Base-by-base conservation (phyloP, 2,113 vertebrate genomes). In the Copsychus sechellarum region DNA sequence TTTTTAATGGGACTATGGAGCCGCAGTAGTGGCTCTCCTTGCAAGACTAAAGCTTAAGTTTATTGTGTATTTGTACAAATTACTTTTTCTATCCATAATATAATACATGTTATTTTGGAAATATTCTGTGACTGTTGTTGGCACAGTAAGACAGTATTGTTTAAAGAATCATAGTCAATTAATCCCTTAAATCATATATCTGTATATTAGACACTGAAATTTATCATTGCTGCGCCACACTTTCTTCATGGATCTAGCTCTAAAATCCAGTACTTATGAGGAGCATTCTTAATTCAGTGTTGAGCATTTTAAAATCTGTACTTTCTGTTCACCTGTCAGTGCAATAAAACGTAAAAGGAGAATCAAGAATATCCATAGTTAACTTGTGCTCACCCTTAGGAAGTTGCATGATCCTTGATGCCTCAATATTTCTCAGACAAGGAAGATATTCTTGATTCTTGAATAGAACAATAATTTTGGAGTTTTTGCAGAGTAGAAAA, bases 401-500 rank as follows among this genome's bases (percentile, higher is more conserved):
- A 90, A 86, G 7, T 0, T 57, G 7, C 6, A 51, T 12, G 23
- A 95, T 88, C 71, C 73, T 94, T 95, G 62, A 92, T 60, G 77
- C 24, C 29, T 83, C 40, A 92, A 36, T 61, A 86, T 70, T 67
- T 94, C 57, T 92, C 93, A 96, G 87, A 83, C 86, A 94, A 96
- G 38, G 84, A 81, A 53, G 43, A 71, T 72, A 92, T 51, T 56
- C 67, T 92, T 95, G 60, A 93, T 93, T 91, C 83, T 91, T 93
- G 29, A 88, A 93, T 58, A 81, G 51, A 92, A 73, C 36, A 88
- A 28, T 81, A 81, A 66, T 83, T 94, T 83, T n/a, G 6, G 1
- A 1, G 2, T 86, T 97, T 97, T 97, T 76, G 70, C 66, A 96
- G 95, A 96, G 86, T 48, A 96, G 69, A 93, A 96, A 94, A 97